Percentiles rank a stretch among this genome's conserved stretches.
These are phyloP conservation scores for Epinephelus moara DNA, from an alignment of 2,113 vertebrate genomes.

Conservation along the genomic window DNA sequence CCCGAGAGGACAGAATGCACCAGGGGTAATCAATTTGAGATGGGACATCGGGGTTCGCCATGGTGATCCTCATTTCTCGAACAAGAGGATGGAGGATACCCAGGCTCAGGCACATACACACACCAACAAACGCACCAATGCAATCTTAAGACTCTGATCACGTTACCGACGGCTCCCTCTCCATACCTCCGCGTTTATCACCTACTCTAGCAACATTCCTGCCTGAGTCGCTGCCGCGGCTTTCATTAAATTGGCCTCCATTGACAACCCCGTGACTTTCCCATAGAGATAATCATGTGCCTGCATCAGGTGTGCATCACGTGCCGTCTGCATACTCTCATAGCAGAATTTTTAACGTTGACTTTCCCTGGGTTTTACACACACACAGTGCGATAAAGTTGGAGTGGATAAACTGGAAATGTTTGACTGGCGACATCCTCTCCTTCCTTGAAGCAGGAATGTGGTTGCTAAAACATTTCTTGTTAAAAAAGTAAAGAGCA, in stretches of 20 bases:
- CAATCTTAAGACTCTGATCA: conserved; percentile 17
- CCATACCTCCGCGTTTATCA: conserved; percentile 22
- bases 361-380: not conserved
- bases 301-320: not conserved
- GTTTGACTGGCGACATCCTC: not conserved
- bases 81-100: conserved; percentile 12
- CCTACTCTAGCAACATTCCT: conserved; percentile 26
- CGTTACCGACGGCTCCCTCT: not conserved
- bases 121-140: not conserved
- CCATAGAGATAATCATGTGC: not conserved
- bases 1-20: conserved; percentile 43
- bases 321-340: not conserved
- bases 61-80: conserved; percentile 38
- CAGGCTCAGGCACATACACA: not conserved
- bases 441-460: too few relatives aligned
- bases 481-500: not conserved
- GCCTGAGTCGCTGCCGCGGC: not conserved
- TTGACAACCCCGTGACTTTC: not conserved
- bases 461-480: not conserved
- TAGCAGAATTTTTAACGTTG: not conserved
- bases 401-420: not conserved
- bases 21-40: conserved; percentile 52
- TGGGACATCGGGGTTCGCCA: conserved; percentile 31
- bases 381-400: not conserved
- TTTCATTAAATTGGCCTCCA: not conserved